Evolutionary conservation across 30 jellyfish, hydroid and myxozoan genomes (phyloP), one percentile per base, ranked within the genome.

Genomic region (Aurelia aurita complex sp. Pacific): DNA sequence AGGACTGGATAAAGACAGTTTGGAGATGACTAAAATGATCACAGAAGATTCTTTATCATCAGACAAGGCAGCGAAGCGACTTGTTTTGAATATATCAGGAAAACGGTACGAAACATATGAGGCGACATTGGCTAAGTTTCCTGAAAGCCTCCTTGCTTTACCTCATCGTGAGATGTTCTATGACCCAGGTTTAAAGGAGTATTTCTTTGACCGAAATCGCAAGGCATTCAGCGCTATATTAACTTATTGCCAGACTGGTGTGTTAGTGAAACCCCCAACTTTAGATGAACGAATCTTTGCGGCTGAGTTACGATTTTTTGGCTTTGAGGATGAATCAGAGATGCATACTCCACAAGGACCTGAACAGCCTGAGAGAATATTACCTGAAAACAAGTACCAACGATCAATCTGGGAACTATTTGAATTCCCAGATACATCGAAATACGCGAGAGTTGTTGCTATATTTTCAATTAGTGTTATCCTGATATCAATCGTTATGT

Each of bases 161-260:
- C 98, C 98, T 36, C 97, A 93, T 54, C 72, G 98, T 29, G 96
- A 93, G 40, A 54, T 87, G 18, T 93, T 87, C 64, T 93, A 60
- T 81, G 98, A 93, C 46, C 92, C 96, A 50, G 63, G 64, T 38
- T 54, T 64, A 29, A 79, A 92, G 53, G 98, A 93, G 77, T 93
- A 93, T 71, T 93, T 93, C 73, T 93, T 93, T 67, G 98, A 93
- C 64, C 89, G 98, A 32, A 93, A 93, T 85, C 92, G 98, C 42
- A 93, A 93, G 72, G 96, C 97, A 43, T 93, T 93, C 67, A 93
- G 97, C 36, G 97, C 98, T 14, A 93, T 93, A 33, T 79, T 93
- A 62, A 93, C 98, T 35, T 93, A 93, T 72, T 93, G 97, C 62
- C 98, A 93, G 62, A 93, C 97, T 6, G 98, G 98, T 14, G 97